These are phyloP conservation scores for Drosophila diplacantha DNA, from an alignment of 2,888 invertebrate genomes.

Conservation along the genomic window DNA sequence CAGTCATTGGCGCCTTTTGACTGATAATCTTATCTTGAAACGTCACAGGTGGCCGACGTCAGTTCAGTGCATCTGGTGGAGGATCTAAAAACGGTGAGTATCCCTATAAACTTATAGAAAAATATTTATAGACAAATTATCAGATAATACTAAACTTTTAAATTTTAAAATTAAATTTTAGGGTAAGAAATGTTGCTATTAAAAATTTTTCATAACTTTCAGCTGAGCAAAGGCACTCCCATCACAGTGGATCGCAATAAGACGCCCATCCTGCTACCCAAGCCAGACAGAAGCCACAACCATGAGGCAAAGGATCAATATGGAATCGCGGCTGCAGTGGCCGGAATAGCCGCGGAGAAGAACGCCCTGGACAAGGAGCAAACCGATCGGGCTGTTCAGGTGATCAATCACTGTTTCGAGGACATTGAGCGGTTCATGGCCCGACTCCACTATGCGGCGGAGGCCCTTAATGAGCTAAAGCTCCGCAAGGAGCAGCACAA, in stretches of 20 bases:
- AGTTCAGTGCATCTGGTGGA: slow-evolving; percentile 90
- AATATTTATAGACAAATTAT: not conserved
- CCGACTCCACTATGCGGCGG: slow-evolving; percentile 95
- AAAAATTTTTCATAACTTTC: slow-evolving; percentile 40
- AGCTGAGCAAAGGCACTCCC: slow-evolving; percentile 82
- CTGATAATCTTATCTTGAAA: not conserved
- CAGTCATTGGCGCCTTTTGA: not conserved
- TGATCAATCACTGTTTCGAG: slow-evolving; percentile 98
- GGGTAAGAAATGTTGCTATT: not conserved
- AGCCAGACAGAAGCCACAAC: slow-evolving; percentile 49
- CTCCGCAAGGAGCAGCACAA: slow-evolving; percentile 83
- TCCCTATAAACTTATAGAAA: not conserved
- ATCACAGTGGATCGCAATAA: slow-evolving; percentile 78
- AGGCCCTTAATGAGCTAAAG: slow-evolving; percentile 95
- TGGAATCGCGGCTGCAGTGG: slow-evolving; percentile 75
- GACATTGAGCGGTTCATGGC: slow-evolving; percentile 99
- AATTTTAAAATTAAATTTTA: not conserved
- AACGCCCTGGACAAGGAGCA: slow-evolving; percentile 93
- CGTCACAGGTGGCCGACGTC: slow-evolving; percentile 84
- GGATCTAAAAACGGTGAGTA: slow-evolving; percentile 81
- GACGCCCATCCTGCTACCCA: slow-evolving; percentile 61
- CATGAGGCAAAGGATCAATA: slow-evolving; percentile 72
- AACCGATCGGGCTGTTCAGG: slow-evolving; percentile 95
- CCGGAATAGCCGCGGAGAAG: slow-evolving; percentile 82
- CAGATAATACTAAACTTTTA: not conserved